Conservation (phyloP, 1,140 invertebrate genomes). For the Megalopta genalis region DNA sequence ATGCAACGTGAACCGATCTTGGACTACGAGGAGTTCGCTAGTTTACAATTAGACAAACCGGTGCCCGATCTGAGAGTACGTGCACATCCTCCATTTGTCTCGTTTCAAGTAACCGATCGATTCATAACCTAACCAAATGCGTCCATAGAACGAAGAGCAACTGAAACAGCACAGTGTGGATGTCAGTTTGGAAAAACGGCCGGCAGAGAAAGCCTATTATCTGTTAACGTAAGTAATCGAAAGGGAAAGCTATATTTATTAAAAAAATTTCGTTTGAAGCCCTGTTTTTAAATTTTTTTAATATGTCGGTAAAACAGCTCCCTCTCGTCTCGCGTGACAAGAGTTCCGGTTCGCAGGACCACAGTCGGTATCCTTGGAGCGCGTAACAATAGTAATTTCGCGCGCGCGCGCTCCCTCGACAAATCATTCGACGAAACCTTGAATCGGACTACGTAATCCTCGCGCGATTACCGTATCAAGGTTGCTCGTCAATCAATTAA, state of each 20-base stretch:
- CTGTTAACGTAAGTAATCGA: slow-evolving; percentile 69
- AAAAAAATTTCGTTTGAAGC: no score
- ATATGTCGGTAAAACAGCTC: background rate
- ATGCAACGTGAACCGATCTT: slow-evolving; percentile 35
- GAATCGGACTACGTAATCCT: slow-evolving; percentile 44
- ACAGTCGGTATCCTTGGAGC: background rate
- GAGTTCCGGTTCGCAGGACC: background rate
- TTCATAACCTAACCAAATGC: slow-evolving; percentile 30
- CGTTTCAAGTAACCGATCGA: slow-evolving; percentile 4
- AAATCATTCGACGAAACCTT: slow-evolving; percentile 29
- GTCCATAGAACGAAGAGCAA: slow-evolving; percentile 68
- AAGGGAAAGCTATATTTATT: no score
- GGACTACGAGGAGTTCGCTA: slow-evolving; percentile 68
- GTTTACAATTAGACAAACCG: slow-evolving; percentile 69
- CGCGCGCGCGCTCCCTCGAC: slow-evolving; percentile 13
- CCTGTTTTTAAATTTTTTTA: no score
- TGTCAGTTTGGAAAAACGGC: slow-evolving; percentile 61
- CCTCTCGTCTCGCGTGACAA: background rate
- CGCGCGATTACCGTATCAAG: slow-evolving; percentile 45
- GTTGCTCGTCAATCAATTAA: slow-evolving; percentile 34
- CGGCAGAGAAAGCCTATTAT: slow-evolving; percentile 68
- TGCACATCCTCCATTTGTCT: background rate
- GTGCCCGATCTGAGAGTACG: slow-evolving; percentile 56
- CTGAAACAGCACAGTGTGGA: slow-evolving; percentile 68
- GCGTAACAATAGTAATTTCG: slow-evolving; percentile 28